phyloP scores from a whole-genome alignment of 2,797 vertebrate species.

The Lepus townsendii region DNA sequence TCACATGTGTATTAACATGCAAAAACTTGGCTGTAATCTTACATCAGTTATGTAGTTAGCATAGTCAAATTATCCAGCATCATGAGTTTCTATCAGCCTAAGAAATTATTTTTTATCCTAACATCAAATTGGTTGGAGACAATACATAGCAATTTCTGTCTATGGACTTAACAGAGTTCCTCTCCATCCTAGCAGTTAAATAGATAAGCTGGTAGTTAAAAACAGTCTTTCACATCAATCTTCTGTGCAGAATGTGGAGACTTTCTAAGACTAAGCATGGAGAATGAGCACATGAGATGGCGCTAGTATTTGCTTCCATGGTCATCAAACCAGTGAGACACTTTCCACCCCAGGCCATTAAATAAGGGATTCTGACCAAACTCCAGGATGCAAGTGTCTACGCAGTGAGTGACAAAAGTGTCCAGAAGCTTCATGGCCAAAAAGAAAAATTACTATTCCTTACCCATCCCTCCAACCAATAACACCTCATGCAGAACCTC shows the following conservation, averaged over 20 bases:
- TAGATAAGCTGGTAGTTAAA: constrained; percentile 37
- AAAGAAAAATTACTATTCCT: not conserved
- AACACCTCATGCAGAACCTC: not conserved
- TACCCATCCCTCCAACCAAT: not conserved
- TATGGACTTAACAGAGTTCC: constrained; percentile 50
- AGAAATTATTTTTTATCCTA: constrained; percentile 42
- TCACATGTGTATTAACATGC: not conserved
- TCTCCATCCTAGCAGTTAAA: constrained; percentile 20
- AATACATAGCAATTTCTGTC: not conserved
- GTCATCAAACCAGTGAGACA: not conserved
- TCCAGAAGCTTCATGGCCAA: not conserved
- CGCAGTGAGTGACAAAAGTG: not conserved
- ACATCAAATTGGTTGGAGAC: not conserved
- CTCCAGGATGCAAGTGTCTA: not conserved
- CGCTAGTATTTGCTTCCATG: not conserved
- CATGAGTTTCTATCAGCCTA: constrained; percentile 48
- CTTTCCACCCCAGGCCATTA: not conserved
- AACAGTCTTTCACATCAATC: not conserved
- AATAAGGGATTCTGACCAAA: constrained; percentile 40
- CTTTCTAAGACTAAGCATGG: not conserved
- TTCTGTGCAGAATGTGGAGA: constrained; percentile 9
- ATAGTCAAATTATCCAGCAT: constrained; percentile 43
- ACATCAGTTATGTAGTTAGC: not conserved
- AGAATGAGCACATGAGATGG: not conserved
- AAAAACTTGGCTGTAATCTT: constrained; percentile 7